Percentiles rank a stretch among this genome's conserved stretches.
These are phyloP conservation scores for Alauda arvensis DNA, from an alignment of 2,797 vertebrate species.

Conservation along the genomic window DNA sequence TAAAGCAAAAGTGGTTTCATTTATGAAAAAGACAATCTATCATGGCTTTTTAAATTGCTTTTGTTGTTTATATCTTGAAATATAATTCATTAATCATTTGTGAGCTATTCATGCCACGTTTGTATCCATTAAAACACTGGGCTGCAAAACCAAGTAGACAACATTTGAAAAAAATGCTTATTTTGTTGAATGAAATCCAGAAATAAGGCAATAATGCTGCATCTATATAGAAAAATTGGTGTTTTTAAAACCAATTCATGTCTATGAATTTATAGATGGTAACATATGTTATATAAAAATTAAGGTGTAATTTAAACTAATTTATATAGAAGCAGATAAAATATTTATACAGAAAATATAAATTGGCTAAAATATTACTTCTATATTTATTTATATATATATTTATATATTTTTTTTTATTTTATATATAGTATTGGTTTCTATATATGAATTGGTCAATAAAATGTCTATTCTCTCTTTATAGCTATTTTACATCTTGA, in stretches of 20 bases:
- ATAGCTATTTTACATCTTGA: neutral
- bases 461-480: neutral
- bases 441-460: neutral
- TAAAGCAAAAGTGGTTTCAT: constrained; percentile 22
- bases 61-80: constrained; percentile 56
- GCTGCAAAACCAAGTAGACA: constrained; percentile 1
- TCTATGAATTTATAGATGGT: neutral
- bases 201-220: neutral
- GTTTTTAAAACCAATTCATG: neutral
- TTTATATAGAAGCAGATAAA: neutral
- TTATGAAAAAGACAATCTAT: constrained; percentile 37
- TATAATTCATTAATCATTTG: constrained; percentile 61
- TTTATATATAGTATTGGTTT: neutral
- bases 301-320: neutral
- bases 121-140: constrained; percentile 49
- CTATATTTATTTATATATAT: neutral
- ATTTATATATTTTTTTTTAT: too few species aligned
- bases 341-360: neutral
- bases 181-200: neutral
- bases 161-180: neutral
- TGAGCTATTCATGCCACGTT: constrained; percentile 54
- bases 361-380: neutral
- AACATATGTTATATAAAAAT: neutral
- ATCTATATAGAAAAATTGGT: neutral
- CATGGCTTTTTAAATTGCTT: constrained; percentile 49